These are phyloP conservation scores for Enoplosus armatus DNA, from an alignment of 2,797 vertebrate species.

Conservation along the genomic window DNA sequence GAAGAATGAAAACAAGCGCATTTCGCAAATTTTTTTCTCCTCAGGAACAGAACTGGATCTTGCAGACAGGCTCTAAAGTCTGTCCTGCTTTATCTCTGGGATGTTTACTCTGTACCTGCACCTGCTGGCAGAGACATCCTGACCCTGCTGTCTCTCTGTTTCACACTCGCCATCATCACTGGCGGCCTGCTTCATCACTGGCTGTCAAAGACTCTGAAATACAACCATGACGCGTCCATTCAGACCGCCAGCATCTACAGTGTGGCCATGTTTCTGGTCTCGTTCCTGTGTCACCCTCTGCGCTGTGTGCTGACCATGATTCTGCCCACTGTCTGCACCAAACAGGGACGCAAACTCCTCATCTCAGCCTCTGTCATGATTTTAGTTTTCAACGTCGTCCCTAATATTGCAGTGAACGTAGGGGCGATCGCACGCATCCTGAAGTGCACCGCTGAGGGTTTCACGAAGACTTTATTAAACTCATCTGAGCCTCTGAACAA, in stretches of 20 bases:
- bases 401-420: conserved; percentile 89
- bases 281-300: conserved; percentile 88
- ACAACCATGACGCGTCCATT: conserved; percentile 64
- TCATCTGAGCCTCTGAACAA: conserved; percentile 83
- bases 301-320: conserved; percentile 91
- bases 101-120: conserved; percentile 86
- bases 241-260: conserved; percentile 76
- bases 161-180: conserved; percentile 70
- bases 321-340: conserved; percentile 90
- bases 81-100: conserved; percentile 81
- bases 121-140: conserved; percentile 83
- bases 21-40: conserved; percentile 2
- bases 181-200: conserved; percentile 87
- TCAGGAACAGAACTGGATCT: conserved; percentile 44
- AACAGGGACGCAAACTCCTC: conserved; percentile 90
- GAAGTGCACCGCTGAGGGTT: conserved; percentile 90
- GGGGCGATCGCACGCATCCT: conserved; percentile 83
- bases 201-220: conserved; percentile 86
- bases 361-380: conserved; percentile 88
- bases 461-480: conserved; percentile 88
- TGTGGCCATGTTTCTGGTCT: conserved; percentile 78
- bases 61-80: conserved; percentile 44
- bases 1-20: background rate
- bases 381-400: conserved; percentile 85
- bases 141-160: conserved; percentile 86